Percentiles rank a stretch among this genome's conserved stretches.
Evolutionary conservation across 2,113 vertebrate genomes (phyloP).

Genomic region (Damaliscus lunatus): DNA sequence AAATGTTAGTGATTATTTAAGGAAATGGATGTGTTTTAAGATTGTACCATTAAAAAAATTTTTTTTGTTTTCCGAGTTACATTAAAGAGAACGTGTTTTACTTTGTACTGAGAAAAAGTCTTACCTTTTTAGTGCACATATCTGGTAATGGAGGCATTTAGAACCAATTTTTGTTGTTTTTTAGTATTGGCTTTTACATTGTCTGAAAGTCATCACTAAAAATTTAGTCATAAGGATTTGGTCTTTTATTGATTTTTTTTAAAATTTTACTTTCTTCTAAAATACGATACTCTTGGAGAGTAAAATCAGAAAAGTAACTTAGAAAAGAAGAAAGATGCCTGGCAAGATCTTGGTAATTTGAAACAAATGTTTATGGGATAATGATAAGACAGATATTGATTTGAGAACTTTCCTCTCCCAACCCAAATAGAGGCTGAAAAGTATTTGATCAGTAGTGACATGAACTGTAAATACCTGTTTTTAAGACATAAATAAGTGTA

Average conservation of each 20-base stretch:
- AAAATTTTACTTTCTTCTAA: neutral
- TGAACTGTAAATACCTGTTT: neutral
- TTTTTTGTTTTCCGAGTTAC: neutral
- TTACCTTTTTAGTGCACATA: constrained; percentile 13
- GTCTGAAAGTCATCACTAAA: constrained; percentile 9
- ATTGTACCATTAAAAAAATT: neutral
- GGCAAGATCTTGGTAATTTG: neutral
- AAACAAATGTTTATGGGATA: neutral
- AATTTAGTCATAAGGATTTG: neutral
- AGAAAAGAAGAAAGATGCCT: neutral
- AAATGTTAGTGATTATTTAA: neutral
- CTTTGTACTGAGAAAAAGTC: neutral
- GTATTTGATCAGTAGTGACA: neutral
- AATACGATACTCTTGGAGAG: neutral
- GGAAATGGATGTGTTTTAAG: neutral
- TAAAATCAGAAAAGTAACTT: constrained; percentile 13
- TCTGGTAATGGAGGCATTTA: neutral
- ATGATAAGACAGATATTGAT: neutral
- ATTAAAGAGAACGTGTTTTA: neutral
- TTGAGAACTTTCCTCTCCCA: neutral
- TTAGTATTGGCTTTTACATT: neutral
- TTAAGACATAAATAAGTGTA: neutral
- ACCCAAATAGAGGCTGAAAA: neutral
- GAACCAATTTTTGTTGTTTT: neutral
- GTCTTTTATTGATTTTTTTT: neutral